Percentiles rank a stretch among this genome's conserved stretches.
Evolutionary conservation across 2,797 vertebrate genomes (phyloP).

Genomic region (Acestrorhynchus altus): DNA sequence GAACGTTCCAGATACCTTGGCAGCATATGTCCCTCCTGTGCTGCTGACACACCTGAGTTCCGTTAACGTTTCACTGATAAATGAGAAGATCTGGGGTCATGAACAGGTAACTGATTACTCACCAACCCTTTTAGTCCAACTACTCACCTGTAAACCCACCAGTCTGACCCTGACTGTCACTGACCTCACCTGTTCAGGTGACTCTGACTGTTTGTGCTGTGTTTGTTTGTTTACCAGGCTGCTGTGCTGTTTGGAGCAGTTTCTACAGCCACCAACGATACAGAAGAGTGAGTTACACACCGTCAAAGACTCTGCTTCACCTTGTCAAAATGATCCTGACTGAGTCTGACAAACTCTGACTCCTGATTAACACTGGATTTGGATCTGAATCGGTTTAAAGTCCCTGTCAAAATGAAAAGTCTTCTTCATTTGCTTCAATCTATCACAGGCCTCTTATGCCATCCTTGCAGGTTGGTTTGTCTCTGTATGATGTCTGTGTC

Average conservation of each 20-base stretch:
- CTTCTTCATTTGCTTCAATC: no score
- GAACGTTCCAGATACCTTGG: slow-evolving; percentile 71
- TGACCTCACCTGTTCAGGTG: not conserved
- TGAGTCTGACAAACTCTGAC: no score
- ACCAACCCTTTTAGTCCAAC: not conserved
- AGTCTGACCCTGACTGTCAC: not conserved
- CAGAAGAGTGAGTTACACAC: slow-evolving; percentile 68
- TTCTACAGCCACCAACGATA: slow-evolving; percentile 42
- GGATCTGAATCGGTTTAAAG: no score
- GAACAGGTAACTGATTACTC: slow-evolving; percentile 64
- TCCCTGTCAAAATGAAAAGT: no score
- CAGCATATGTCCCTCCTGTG: slow-evolving; percentile 61
- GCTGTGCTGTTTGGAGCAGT: slow-evolving; percentile 63
- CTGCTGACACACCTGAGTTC: slow-evolving; percentile 47
- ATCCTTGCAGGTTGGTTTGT: no score
- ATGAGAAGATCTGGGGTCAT: slow-evolving; percentile 66
- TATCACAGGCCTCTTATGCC: no score
- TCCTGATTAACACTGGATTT: no score
- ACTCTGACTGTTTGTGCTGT: not conserved
- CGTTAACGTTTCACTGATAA: slow-evolving; percentile 56
- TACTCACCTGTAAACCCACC: no score
- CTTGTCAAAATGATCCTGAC: no score
- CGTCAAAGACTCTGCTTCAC: not conserved
- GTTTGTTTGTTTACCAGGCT: slow-evolving; percentile 60
- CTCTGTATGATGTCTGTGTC: no score